These are phyloP conservation scores for Colletes gigas DNA, from an alignment of 1,140 invertebrate genomes.

Conservation along the genomic window DNA sequence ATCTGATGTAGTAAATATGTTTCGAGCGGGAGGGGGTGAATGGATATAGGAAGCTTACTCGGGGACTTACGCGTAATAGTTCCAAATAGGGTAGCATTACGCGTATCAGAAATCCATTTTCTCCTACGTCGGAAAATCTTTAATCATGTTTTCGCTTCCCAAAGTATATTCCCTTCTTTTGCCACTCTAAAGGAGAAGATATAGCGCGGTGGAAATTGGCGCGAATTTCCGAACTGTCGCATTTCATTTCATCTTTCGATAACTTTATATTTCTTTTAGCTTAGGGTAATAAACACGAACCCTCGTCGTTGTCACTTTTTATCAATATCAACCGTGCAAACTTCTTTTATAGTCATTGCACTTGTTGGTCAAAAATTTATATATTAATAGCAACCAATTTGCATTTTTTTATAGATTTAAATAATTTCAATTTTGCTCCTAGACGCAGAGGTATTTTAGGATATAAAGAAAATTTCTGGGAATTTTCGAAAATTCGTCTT, in stretches of 20 bases:
- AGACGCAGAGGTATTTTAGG: too few species aligned
- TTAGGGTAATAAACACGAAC: neutral
- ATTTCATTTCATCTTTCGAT: neutral
- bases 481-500: too few species aligned
- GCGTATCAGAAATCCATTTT: conserved; percentile 78
- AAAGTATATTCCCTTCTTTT: conserved; percentile 47
- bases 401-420: too few species aligned
- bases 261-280: neutral
- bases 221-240: conserved; percentile 8
- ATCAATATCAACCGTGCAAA: too few species aligned
- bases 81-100: conserved; percentile 77
- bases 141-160: conserved; percentile 73
- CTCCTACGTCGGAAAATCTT: conserved; percentile 71
- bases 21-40: conserved; percentile 66
- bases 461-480: too few species aligned
- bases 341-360: too few species aligned
- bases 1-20: conserved; percentile 72
- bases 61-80: conserved; percentile 75
- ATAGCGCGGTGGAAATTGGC: conserved; percentile 33
- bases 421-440: too few species aligned
- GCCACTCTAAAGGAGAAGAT: conserved; percentile 34
- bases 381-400: too few species aligned
- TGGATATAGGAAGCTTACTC: conserved; percentile 71
- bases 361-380: too few species aligned
- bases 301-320: too few species aligned